Evolutionary conservation across 2,888 invertebrate species (phyloP).

Genomic region (Xylota segnis): DNA sequence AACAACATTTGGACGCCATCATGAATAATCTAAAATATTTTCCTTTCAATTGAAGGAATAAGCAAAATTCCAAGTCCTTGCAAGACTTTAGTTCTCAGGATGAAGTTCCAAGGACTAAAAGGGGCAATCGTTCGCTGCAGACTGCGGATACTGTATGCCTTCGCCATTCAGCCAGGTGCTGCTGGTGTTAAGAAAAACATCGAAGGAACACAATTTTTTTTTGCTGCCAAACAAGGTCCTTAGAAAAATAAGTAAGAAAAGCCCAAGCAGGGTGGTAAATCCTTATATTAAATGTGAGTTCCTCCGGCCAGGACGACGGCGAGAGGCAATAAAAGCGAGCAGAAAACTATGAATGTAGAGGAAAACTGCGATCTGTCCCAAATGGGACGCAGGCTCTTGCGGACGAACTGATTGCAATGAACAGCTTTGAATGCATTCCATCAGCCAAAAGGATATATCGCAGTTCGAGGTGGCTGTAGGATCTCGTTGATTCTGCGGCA

Average conservation of each 20-base stretch:
- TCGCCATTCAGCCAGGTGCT: slow-evolving; percentile 52
- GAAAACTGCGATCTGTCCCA: slow-evolving; percentile 37
- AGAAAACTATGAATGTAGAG: neutral
- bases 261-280: neutral
- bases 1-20: slow-evolving; percentile 69
- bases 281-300: slow-evolving; percentile 56
- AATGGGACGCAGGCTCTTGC: slow-evolving; percentile 55
- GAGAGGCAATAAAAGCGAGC: slow-evolving; percentile 31
- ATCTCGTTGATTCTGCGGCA: slow-evolving; percentile 7
- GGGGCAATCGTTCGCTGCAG: slow-evolving; percentile 43
- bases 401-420: slow-evolving; percentile 56
- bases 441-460: slow-evolving; percentile 49
- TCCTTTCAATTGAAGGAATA: slow-evolving; percentile 63
- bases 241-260: slow-evolving; percentile 29
- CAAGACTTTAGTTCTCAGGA: slow-evolving; percentile 65
- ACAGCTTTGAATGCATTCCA: slow-evolving; percentile 66
- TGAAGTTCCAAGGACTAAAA: slow-evolving; percentile 57
- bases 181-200: slow-evolving; percentile 20
- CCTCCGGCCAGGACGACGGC: slow-evolving; percentile 25
- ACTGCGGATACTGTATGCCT: slow-evolving; percentile 19
- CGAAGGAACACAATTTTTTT: too few species aligned
- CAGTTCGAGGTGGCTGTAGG: neutral
- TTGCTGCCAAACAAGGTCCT: slow-evolving; percentile 58
- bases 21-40: slow-evolving; percentile 71
- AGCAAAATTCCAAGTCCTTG: slow-evolving; percentile 55